Conservation (phyloP, 2,797 vertebrate genomes). For the Catostomus latipinnis region DNA sequence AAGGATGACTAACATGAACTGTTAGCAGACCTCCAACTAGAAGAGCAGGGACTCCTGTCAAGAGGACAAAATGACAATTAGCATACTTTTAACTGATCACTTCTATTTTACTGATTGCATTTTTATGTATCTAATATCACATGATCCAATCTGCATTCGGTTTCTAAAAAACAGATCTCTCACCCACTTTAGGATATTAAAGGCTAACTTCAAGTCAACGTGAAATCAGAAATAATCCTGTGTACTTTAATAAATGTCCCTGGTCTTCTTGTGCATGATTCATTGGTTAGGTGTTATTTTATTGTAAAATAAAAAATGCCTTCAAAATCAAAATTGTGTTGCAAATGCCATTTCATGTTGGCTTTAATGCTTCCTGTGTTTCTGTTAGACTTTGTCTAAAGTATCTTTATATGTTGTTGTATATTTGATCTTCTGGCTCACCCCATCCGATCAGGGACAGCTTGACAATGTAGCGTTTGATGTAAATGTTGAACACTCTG, state of each 20-base stretch:
- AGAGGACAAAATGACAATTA: neutral
- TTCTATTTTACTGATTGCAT: neutral
- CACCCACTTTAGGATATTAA: too few relatives aligned
- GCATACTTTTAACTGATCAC: neutral
- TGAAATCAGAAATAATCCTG: too few relatives aligned
- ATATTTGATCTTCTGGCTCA: constrained; percentile 64
- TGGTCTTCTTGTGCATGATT: too few relatives aligned
- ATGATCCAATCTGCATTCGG: too few relatives aligned
- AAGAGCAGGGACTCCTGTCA: constrained; percentile 70
- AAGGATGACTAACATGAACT: constrained; percentile 52
- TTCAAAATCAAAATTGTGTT: too few relatives aligned
- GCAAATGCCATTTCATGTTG: too few relatives aligned
- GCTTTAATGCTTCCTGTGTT: too few relatives aligned
- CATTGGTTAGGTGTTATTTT: too few relatives aligned
- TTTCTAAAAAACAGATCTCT: too few relatives aligned
- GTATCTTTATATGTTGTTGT: neutral
- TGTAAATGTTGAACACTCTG: constrained; percentile 83
- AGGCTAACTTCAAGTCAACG: too few relatives aligned
- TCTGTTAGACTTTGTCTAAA: neutral
- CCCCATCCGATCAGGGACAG: constrained; percentile 85
- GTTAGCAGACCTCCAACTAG: constrained; percentile 63
- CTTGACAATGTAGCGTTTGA: constrained; percentile 80
- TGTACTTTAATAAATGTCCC: too few relatives aligned
- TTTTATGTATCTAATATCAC: neutral
- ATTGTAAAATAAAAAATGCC: too few relatives aligned